Evolutionary conservation across 2,113 vertebrate genomes (phyloP).

Genomic region (Laticauda laticaudata): DNA sequence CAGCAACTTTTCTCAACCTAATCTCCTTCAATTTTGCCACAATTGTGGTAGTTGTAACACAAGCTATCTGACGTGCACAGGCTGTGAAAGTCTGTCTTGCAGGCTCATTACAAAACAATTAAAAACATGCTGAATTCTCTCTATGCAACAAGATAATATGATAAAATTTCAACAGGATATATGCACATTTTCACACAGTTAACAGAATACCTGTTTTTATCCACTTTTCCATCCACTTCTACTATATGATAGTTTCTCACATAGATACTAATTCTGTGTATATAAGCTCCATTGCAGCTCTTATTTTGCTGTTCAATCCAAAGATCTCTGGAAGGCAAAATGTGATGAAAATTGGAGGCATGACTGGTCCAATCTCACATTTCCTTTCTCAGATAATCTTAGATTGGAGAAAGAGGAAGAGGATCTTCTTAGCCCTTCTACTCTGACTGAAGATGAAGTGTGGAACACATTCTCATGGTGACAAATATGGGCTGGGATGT

Average conservation of each 20-base stretch:
- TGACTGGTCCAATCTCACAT: not conserved
- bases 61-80: not conserved
- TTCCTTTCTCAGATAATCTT: not conserved
- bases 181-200: not conserved
- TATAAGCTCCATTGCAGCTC: not conserved
- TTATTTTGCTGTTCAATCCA: not conserved
- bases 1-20: not conserved
- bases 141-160: not conserved
- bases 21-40: not conserved
- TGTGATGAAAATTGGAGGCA: not conserved
- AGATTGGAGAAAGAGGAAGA: not conserved
- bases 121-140: not conserved
- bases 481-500: not conserved
- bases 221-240: not conserved
- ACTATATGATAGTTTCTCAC: not conserved
- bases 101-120: not conserved
- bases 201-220: not conserved
- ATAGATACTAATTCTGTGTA: not conserved
- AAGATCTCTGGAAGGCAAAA: constrained; percentile 10
- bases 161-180: not conserved
- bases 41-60: not conserved
- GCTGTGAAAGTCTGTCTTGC: not conserved
- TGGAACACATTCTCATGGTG: not conserved
- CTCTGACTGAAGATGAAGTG: not conserved
- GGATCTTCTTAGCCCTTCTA: not conserved